phyloP scores from a whole-genome alignment of 1,140 invertebrate genomes.

The Pristionchus pacificus region DNA sequence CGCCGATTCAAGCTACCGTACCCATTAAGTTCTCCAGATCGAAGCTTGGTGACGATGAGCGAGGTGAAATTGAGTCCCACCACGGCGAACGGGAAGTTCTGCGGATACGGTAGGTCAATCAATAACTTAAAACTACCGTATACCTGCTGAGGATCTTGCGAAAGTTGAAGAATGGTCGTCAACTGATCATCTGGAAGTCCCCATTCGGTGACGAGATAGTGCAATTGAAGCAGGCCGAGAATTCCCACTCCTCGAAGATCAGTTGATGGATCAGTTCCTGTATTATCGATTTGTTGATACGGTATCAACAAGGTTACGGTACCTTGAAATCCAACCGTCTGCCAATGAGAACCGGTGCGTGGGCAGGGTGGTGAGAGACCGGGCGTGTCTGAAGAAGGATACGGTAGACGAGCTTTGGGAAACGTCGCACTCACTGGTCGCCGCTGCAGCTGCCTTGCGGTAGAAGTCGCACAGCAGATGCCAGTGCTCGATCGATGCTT shows the following conservation, averaged over 20 bases:
- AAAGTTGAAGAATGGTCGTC: conserved; percentile 8
- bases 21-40: background rate
- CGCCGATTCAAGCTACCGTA: background rate
- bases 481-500: conserved; percentile 10
- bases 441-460: background rate
- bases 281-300: background rate
- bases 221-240: conserved; percentile 17
- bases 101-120: background rate
- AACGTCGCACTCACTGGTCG: background rate
- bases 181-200: conserved; percentile 2
- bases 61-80: conserved; percentile 17
- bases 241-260: conserved; percentile 14
- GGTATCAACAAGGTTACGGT: background rate
- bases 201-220: conserved; percentile 3
- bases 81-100: conserved; percentile 18
- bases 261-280: conserved; percentile 15
- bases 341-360: conserved; percentile 14
- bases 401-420: too few relatives aligned
- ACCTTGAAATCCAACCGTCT: conserved; percentile 24
- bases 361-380: background rate
- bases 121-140: background rate
- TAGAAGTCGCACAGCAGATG: conserved; percentile 17
- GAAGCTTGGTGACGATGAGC: background rate
- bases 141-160: conserved; percentile 5
- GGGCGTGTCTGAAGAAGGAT: background rate